Evolutionary conservation across 2,888 invertebrate genomes (phyloP), one percentile per base, ranked within the genome.

Genomic region (Alentia gelatinosa): DNA sequence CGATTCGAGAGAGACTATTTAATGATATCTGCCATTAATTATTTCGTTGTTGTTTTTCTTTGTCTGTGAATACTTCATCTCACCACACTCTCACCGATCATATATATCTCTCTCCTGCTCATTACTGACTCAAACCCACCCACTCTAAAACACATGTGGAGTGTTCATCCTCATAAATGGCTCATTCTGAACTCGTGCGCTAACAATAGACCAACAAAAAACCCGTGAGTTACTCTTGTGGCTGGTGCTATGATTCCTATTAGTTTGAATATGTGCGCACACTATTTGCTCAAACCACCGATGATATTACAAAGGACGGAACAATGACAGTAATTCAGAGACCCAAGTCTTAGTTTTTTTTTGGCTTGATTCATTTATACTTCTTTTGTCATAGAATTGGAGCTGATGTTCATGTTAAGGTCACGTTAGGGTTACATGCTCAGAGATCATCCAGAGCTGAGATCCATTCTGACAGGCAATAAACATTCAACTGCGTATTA

Each of bases 231-330:
- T 30, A 68, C n/a, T 5, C 19, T 68, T 26, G 26, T 30, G 68
- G 26, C 68, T 68, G 68, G 68, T 68, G 68, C 68, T 68, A 68
- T 68, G 68, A 26, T 68, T 68, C 63, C 63, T 23, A 63, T 63
- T 30, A 56, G 56, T 56, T 68, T 30, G 12, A 12, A 47, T 47
- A n/a, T n/a, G 56, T 68, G 68, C 68, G 68, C 68, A 30, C 68
- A 68, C 68, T 56, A 4, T 26, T 68, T 68, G 68, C 68, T 68
- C 68, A 68, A 68, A 68, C 68, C 68, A 26, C 26, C 33, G 30
- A 68, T 30, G 68, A 68, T 68, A 68, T 68, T 56, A 56, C 19
- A 56, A 9, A n/a, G 56, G n/a, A n/a, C n/a, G n/a, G n/a, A n/a
- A 56, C 56, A 56, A 1, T 56, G 56, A 56, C 56, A 56, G 56